A percentile compares a stretch with the other conserved stretches of the same genome.
phyloP scores from a whole-genome alignment of 2,113 vertebrate species.

The Myodes glareolus region DNA sequence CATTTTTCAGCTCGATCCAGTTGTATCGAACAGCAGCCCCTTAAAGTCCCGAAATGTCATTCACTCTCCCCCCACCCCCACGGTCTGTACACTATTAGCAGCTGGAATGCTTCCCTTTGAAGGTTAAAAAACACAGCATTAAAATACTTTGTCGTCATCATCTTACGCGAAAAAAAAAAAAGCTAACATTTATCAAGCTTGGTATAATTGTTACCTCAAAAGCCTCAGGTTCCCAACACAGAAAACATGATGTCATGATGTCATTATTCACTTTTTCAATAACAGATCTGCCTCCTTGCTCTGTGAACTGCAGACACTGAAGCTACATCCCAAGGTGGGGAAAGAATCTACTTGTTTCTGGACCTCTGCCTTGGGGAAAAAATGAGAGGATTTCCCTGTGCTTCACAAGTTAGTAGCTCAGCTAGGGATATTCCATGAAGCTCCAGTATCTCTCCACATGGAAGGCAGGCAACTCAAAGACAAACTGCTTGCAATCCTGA shows the following conservation, averaged over 20 bases:
- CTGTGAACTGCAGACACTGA: not conserved
- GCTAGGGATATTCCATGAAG: not conserved
- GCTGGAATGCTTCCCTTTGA: not conserved
- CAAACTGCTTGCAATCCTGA: not conserved
- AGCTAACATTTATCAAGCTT: not conserved
- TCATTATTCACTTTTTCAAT: not conserved
- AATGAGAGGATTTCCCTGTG: not conserved
- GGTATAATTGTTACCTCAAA: not conserved
- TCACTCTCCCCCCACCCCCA: not conserved
- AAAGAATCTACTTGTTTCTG: not conserved
- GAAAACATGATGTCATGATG: slow-evolving; percentile 11
- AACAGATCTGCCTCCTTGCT: not conserved
- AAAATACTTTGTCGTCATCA: not conserved
- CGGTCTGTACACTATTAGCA: not conserved
- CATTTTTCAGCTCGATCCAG: not conserved
- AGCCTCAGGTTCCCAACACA: not conserved
- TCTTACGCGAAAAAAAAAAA: not conserved
- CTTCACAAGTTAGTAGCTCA: not conserved
- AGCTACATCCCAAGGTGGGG: not conserved
- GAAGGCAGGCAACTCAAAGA: slow-evolving; percentile 36
- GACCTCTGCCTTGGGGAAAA: not conserved
- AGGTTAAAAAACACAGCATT: not conserved
- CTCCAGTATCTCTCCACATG: not conserved
- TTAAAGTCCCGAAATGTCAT: not conserved
- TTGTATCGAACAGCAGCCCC: not conserved